These are phyloP conservation scores for Festucalex cinctus DNA, from an alignment of 2,113 vertebrate species.

Conservation along the genomic window DNA sequence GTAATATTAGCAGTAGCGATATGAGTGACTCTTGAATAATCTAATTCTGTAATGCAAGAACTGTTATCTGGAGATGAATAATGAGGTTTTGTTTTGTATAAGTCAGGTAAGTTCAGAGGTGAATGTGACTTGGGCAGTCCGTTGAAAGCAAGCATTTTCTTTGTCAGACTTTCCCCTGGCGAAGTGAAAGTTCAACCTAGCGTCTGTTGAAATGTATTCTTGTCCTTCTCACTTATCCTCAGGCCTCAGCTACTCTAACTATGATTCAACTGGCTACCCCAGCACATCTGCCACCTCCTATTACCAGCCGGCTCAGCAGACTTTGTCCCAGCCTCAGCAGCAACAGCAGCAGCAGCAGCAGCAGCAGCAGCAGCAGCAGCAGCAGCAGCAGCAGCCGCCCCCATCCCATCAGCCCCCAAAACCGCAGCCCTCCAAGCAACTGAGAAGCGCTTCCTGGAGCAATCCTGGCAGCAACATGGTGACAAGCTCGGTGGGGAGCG, in stretches of 20 bases:
- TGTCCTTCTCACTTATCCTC: conserved; percentile 14
- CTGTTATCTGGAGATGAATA: too few species aligned
- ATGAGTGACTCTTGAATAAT: too few species aligned
- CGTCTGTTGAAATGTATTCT: conserved; percentile 10
- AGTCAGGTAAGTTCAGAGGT: too few species aligned
- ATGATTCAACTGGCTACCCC: conserved; percentile 63
- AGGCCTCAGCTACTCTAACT: conserved; percentile 73
- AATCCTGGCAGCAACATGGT: conserved; percentile 63
- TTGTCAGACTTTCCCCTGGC: not conserved
- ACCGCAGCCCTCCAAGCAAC: conserved; percentile 62
- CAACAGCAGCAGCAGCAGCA: too few species aligned
- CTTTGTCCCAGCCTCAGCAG: conserved; percentile 55
- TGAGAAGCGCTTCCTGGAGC: conserved; percentile 69
- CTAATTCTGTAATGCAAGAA: too few species aligned
- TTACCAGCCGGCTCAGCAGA: conserved; percentile 66
- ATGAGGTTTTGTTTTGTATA: too few species aligned
- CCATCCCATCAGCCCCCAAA: conserved; percentile 48
- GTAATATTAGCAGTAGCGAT: too few species aligned
- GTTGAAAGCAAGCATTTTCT: not conserved
- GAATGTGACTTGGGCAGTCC: not conserved
- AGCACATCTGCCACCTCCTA: conserved; percentile 64
- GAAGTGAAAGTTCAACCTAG: conserved; percentile 5
- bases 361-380: conserved; percentile 13
- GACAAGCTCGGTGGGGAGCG: conserved; percentile 39
- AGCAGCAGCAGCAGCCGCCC: conserved; percentile 43